Base-by-base conservation (phyloP, 2,113 vertebrate species). In the Ceyx cyanopectus region DNA sequence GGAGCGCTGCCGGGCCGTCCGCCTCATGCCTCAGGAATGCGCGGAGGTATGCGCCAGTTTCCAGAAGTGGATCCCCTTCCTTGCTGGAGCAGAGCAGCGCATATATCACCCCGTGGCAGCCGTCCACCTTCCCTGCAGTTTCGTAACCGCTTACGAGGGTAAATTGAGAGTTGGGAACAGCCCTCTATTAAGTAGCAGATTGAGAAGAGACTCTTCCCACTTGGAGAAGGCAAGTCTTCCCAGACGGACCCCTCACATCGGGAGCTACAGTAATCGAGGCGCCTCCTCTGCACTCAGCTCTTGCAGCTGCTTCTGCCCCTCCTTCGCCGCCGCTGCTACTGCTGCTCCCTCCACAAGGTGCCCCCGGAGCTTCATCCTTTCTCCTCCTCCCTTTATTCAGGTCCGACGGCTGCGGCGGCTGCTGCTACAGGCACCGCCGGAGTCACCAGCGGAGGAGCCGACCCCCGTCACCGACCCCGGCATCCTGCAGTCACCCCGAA, bases 131-230 rank as follows among this genome's bases (percentile, higher is more conserved):
- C 97, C 95, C 97, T 97, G 96, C 96, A 96, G 97, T 99, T 98
- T 99, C 98, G 98, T 98, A 98, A 99, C 97, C 97, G 96, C 96
- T 97, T 95, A 93, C 97, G 97, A 97, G 97, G 98, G 98, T 98
- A 98, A 98, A 98, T 92, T 96, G 97, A 96, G 98, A 98, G 97
- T 86, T 94, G 98, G 98, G 98, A 98, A 96, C 98, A 98, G 98
- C 98, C 98, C 98, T 98, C 98, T 98, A 97, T 99, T 99, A 99
- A 99, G 98, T 97, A 98, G 98, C 98, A 96, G 97, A 96, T 96
- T 94, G 98, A 95, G 97, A 96, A 96, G 97, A 98, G 97, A 95
- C 95, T 97, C 98, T 97, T 97, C 98, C 97, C 99, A 99, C 98
- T 99, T 97, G 97, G 97, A 98, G 91, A 89, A 96, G 98, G 98